Conservation (phyloP, 2,888 invertebrate species). For the Salticus scenicus region DNA sequence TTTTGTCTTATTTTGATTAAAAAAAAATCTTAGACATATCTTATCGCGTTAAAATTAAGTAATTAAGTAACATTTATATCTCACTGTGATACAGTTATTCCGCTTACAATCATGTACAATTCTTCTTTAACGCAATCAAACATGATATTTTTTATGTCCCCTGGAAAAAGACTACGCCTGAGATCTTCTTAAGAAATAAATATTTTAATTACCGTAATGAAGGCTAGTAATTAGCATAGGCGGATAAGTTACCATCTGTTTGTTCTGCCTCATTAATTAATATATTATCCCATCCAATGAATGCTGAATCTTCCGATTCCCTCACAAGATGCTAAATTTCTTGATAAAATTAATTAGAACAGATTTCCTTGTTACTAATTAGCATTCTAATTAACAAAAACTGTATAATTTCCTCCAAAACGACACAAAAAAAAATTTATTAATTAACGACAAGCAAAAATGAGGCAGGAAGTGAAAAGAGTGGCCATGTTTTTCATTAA, state of each 20-base stretch:
- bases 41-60: too few species aligned
- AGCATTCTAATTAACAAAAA: slow-evolving; percentile 13
- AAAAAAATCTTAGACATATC: too few species aligned
- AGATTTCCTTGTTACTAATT: neutral
- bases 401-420: neutral
- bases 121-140: too few species aligned
- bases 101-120: too few species aligned
- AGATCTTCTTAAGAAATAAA: neutral
- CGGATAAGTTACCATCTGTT: neutral
- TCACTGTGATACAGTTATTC: too few species aligned
- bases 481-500: neutral
- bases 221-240: slow-evolving; percentile 7
- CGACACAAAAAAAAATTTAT: neutral
- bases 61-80: too few species aligned
- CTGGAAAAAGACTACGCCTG: too few species aligned
- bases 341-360: neutral
- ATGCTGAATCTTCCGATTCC: neutral
- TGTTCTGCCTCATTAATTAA: slow-evolving; percentile 6
- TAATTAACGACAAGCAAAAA: neutral
- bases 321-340: neutral
- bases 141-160: too few species aligned
- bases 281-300: neutral
- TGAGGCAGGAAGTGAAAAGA: slow-evolving; percentile 2
- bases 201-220: slow-evolving; percentile 25
- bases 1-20: too few species aligned